Conservation (phyloP, 2,113 vertebrate genomes). For the Lanius ludovicianus region DNA sequence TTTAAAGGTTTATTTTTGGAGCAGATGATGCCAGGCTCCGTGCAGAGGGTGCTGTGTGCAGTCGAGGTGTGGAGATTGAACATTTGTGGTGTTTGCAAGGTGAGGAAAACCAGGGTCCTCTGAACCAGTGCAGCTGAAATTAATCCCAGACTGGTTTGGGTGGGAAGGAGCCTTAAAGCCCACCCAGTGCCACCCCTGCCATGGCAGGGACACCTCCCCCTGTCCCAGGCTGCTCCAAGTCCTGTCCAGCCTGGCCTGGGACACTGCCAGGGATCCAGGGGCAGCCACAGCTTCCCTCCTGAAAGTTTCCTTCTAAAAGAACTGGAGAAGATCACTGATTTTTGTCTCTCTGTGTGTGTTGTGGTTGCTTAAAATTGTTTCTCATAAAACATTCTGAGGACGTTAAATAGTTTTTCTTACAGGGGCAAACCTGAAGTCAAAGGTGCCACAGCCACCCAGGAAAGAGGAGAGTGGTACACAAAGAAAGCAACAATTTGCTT, state of each 20-base stretch:
- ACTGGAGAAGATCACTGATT: not conserved
- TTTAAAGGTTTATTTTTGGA: not conserved
- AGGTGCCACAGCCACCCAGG: not conserved
- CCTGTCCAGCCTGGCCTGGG: not conserved
- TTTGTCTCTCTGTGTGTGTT: fast-evolving
- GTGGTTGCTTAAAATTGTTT: not conserved
- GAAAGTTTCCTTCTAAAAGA: not conserved
- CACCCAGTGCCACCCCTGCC: too few species aligned
- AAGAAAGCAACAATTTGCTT: fast-evolving
- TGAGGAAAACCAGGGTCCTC: not conserved
- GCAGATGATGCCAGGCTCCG: not conserved
- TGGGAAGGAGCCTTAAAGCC: fast-evolving
- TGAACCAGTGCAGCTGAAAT: not conserved
- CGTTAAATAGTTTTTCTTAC: not conserved
- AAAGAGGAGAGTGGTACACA: not conserved
- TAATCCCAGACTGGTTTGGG: not conserved
- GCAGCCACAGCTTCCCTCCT: not conserved
- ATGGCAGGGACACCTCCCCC: not conserved
- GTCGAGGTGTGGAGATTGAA: fast-evolving
- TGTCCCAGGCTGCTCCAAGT: not conserved
- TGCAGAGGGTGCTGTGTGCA: fast-evolving
- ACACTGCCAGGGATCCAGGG: not conserved
- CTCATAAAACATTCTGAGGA: not conserved
- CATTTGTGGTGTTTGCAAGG: fast-evolving
- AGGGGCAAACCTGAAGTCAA: not conserved